Conservation (phyloP, 2,888 invertebrate genomes). For the Rhingia rostrata region DNA sequence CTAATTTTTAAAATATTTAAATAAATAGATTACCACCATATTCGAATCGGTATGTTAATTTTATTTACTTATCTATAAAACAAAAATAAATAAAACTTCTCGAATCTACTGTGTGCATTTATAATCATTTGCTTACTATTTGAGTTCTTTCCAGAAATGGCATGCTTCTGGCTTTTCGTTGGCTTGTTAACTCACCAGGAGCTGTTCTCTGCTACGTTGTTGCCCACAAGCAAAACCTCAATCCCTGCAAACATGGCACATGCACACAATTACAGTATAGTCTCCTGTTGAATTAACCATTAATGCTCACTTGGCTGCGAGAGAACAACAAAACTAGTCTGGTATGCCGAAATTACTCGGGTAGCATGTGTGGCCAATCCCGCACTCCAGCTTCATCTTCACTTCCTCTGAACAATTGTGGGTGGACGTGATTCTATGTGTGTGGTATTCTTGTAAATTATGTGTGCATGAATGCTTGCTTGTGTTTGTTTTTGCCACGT, state of each 20-base stretch:
- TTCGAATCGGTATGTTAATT: no score
- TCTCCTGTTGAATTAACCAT: constrained; percentile 75
- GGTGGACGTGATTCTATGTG: constrained; percentile 1
- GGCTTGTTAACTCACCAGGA: constrained; percentile 32
- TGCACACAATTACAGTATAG: constrained; percentile 11
- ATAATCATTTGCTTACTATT: constrained; percentile 49
- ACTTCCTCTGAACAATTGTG: no score
- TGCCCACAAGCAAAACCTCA: constrained; percentile 35
- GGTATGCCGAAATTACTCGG: constrained; percentile 58
- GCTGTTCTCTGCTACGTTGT: constrained; percentile 23
- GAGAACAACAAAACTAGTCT: constrained; percentile 51
- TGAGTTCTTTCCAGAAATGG: constrained; percentile 38
- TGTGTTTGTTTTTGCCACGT: constrained; percentile 64
- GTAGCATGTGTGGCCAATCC: constrained; percentile 61
- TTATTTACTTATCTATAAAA: no score
- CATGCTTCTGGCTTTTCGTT: constrained; percentile 44
- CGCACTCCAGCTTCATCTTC: neutral
- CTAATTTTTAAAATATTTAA: no score
- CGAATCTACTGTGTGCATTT: constrained; percentile 20
- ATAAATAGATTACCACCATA: no score
- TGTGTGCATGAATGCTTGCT: constrained; percentile 68
- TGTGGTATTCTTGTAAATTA: constrained; percentile 68
- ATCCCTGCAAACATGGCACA: neutral
- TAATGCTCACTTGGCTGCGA: constrained; percentile 63
- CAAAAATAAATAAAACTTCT: neutral